phyloP scores from a whole-genome alignment of 2,888 invertebrate genomes.

The Drosophila falleni region DNA sequence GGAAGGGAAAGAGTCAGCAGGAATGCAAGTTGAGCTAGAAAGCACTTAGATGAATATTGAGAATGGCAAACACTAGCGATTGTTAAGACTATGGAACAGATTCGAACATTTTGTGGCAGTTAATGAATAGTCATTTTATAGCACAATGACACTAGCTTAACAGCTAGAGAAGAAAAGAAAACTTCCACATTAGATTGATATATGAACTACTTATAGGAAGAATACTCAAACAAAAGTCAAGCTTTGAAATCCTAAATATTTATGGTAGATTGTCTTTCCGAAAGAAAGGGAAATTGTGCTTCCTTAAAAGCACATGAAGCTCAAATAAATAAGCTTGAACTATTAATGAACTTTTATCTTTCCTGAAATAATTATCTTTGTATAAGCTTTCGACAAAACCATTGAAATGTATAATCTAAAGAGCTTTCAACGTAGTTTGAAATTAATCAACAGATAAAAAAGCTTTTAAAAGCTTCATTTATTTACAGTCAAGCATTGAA shows the following conservation, averaged over 20 bases:
- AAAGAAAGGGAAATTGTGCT: too few species aligned
- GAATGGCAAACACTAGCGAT: constrained; percentile 45
- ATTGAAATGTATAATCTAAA: neutral
- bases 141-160: constrained; percentile 8
- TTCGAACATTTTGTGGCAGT: constrained; percentile 8
- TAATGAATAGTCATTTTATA: constrained; percentile 19
- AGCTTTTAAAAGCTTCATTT: constrained; percentile 8
- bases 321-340: neutral
- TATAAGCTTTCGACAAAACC: too few species aligned
- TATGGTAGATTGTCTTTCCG: too few species aligned
- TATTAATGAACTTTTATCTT: too few species aligned
- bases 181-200: neutral
- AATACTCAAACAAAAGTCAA: too few species aligned
- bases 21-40: neutral
- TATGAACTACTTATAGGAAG: too few species aligned
- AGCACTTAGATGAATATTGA: constrained; percentile 60
- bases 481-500: neutral
- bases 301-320: constrained; percentile 4
- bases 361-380: too few species aligned
- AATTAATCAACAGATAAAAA: neutral
- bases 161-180: neutral
- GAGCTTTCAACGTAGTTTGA: neutral
- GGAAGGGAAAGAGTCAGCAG: neutral
- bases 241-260: too few species aligned
- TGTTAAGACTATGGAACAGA: constrained; percentile 12